phyloP scores from a whole-genome alignment of 2,888 invertebrate species.

The Oscheius sp. region DNA sequence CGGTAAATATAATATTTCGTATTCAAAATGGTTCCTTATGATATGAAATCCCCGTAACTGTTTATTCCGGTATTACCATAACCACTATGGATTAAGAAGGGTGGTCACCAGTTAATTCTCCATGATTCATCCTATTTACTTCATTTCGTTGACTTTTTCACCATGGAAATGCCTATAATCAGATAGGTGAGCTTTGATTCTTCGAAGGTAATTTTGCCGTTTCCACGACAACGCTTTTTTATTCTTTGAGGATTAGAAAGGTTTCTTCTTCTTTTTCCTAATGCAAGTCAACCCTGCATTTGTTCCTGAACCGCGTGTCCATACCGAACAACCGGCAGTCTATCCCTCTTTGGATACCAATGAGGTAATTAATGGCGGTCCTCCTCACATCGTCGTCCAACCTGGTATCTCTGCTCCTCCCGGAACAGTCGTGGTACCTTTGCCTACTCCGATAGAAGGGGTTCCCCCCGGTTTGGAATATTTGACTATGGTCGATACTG shows the following conservation, averaged over 20 bases:
- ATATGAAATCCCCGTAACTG: no score
- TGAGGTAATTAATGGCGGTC: neutral
- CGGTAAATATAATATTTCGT: no score
- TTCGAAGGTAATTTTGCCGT: neutral
- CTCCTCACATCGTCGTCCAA: neutral
- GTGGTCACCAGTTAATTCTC: no score
- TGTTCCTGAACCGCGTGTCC: slow-evolving; percentile 1
- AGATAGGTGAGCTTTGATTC: no score
- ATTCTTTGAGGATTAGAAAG: neutral
- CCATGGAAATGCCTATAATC: no score
- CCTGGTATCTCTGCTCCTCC: slow-evolving; percentile 13
- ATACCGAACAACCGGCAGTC: neutral
- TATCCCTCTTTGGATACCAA: neutral
- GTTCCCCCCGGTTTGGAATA: slow-evolving; percentile 48
- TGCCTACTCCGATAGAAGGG: slow-evolving; percentile 41
- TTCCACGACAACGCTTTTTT: neutral
- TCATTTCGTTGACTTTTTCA: no score
- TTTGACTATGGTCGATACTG: slow-evolving; percentile 40
- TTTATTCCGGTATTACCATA: no score
- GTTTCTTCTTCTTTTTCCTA: neutral
- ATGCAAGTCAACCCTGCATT: slow-evolving; percentile 12
- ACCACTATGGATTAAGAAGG: no score
- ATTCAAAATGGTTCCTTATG: no score
- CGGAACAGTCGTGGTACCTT: slow-evolving; percentile 7
- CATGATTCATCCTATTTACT: no score